Base-by-base conservation (phyloP, 2,797 vertebrate genomes). In the Acrossocheilus wenchowensis region DNA sequence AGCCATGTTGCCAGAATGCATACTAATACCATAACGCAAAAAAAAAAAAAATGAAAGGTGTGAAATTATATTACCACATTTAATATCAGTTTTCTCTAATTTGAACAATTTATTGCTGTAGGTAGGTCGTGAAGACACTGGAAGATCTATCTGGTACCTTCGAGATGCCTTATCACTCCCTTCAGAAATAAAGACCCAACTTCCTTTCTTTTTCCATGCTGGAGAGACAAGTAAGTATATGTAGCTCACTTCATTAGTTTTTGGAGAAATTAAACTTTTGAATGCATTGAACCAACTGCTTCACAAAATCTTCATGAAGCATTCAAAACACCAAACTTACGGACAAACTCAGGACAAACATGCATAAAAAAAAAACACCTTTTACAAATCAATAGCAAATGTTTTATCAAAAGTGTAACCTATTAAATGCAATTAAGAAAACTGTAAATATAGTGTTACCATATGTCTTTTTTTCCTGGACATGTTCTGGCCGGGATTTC, bases 201-300 rank as follows among this genome's bases (percentile, higher is more conserved):
- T 99, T 82, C 95, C 97, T 0, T 99, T 95, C 88, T 97, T 97
- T 87, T 98, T 99, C 86, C 98, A 99, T 1, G 98, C 98, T 12
- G 98, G 97, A 9, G 97, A 99, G 89, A 99, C 98, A 21, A 95
- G 97, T 98, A 89, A 91, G 95, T 81, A 1, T 3, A 3, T n/a
- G 14, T 74, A 50, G 48, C 48, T 34, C 50, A 73, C 26, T 34
- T 52, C 15, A 30, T 2, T 34, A 7, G 6, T 9, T 17, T 66
- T 66, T 34, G 14, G 26, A 66, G 26, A 64, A 30, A 30, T 26
- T 6, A 30, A 2, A 66, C 57, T 15, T 64, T 64, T 30, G 12
- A 66, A 66, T 64, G 12, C 26, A 7, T 6, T 30, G 62, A 64
- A 30, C 7, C 21, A 21, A 57, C 21, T 9, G 2, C 54, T 57